These are phyloP conservation scores for Cyclina sinensis DNA, from an alignment of 1,140 invertebrate genomes.

Conservation along the genomic window DNA sequence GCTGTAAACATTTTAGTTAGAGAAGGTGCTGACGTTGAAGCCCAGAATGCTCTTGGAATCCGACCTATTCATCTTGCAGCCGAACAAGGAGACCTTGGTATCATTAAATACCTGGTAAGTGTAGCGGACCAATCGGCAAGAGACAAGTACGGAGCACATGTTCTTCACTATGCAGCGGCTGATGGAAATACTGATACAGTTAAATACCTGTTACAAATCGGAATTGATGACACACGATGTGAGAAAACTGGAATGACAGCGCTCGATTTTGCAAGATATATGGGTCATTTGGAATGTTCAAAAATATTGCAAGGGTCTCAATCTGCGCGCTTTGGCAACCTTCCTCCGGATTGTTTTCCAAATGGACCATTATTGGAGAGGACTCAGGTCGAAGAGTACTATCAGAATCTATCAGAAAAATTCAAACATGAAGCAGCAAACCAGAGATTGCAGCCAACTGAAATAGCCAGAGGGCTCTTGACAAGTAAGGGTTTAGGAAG, in stretches of 20 bases:
- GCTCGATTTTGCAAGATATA: constrained; percentile 31
- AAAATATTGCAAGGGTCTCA: neutral
- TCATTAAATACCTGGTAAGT: neutral
- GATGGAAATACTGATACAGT: constrained; percentile 38
- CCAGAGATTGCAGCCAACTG: neutral
- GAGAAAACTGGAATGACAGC: neutral
- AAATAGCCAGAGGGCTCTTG: constrained; percentile 19
- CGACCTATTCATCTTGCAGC: constrained; percentile 39
- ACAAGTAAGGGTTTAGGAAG: constrained; percentile 33
- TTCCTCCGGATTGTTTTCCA: constrained; percentile 24
- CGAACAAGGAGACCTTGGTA: constrained; percentile 13
- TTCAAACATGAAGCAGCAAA: neutral
- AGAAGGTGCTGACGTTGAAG: constrained; percentile 9
- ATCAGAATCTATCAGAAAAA: neutral
- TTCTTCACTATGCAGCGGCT: constrained; percentile 46
- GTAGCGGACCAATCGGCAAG: neutral
- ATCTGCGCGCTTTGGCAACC: constrained; percentile 12
- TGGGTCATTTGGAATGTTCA: neutral
- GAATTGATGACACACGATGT: neutral
- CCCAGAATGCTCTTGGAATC: neutral
- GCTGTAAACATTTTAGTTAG: constrained; percentile 2
- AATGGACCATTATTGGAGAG: neutral
- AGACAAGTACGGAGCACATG: constrained; percentile 13
- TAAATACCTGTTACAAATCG: neutral
- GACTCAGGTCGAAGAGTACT: constrained; percentile 20